Evolutionary conservation across 1,140 invertebrate genomes (phyloP).

Genomic region (Agraylea sexmaculata): DNA sequence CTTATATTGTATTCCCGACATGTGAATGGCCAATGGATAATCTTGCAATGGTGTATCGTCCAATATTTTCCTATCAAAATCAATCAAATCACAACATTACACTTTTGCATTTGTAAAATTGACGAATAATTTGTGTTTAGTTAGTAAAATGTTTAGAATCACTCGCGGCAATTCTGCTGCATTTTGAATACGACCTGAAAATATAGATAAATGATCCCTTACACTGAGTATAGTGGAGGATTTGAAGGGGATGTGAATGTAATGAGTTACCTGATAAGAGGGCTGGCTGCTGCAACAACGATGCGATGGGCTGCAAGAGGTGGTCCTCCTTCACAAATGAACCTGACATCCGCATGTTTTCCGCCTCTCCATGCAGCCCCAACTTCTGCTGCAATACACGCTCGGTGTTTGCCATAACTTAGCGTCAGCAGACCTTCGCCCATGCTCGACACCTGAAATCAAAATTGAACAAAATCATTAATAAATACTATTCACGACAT

Average conservation of each 20-base stretch:
- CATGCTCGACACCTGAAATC: conserved; percentile 38
- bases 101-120: not conserved
- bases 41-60: conserved; percentile 60
- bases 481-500: not conserved
- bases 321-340: conserved; percentile 67
- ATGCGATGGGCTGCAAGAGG: conserved; percentile 65
- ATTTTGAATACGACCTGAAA: no score
- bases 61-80: conserved; percentile 46
- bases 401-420: conserved; percentile 81
- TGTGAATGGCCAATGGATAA: conserved; percentile 61
- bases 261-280: conserved; percentile 52
- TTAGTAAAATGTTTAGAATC: no score
- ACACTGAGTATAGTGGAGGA: no score
- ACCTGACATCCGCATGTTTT: conserved; percentile 66
- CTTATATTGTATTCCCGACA: conserved; percentile 64
- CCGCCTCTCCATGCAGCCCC: conserved; percentile 71
- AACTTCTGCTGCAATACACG: conserved; percentile 75
- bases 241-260: not conserved
- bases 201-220: no score
- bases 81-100: conserved; percentile 12
- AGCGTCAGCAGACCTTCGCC: conserved; percentile 60
- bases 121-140: no score
- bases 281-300: conserved; percentile 71
- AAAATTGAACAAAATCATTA: conserved; percentile 3
- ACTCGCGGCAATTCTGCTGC: no score